phyloP scores from a whole-genome alignment of 2,797 vertebrate species.

The Furcifer pardalis region DNA sequence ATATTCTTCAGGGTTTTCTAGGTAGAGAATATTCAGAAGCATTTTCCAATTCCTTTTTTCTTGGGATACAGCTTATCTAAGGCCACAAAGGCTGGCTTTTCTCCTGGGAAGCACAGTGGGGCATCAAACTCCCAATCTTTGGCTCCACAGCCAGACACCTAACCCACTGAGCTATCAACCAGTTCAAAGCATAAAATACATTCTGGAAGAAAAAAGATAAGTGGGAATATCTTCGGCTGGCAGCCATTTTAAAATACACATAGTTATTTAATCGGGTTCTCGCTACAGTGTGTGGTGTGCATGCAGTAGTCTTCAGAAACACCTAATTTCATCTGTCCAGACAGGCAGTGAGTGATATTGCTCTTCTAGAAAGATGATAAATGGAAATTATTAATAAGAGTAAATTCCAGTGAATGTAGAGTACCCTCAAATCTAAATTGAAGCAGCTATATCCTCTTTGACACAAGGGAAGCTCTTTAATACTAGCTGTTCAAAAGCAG shows the following conservation, averaged over 20 bases:
- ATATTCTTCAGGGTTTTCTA: too few species aligned
- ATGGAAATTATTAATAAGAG: conserved; percentile 30
- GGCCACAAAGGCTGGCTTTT: too few species aligned
- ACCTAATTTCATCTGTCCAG: conserved; percentile 25
- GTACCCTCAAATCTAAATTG: conserved; percentile 45
- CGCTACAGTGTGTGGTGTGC: background rate
- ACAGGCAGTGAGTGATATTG: conserved; percentile 18
- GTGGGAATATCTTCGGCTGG: conserved; percentile 31
- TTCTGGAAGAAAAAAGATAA: conserved; percentile 28
- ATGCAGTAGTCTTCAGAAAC: conserved; percentile 4
- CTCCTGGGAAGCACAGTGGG: too few species aligned
- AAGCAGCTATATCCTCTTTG: conserved; percentile 12
- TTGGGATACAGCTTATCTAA: too few species aligned
- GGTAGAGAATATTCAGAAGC: too few species aligned
- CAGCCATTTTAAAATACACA: conserved; percentile 33
- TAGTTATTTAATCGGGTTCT: conserved; percentile 39
- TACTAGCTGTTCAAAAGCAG: conserved; percentile 3
- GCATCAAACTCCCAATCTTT: too few species aligned
- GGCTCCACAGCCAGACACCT: too few species aligned
- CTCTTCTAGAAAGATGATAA: conserved; percentile 41
- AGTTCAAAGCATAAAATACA: conserved; percentile 29
- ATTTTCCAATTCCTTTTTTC: too few species aligned
- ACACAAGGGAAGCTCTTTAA: conserved; percentile 22
- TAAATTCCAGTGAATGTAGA: conserved; percentile 25
- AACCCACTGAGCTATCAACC: too few species aligned